Conservation (phyloP, 2,888 invertebrate genomes). For the Agriotes lineatus region DNA sequence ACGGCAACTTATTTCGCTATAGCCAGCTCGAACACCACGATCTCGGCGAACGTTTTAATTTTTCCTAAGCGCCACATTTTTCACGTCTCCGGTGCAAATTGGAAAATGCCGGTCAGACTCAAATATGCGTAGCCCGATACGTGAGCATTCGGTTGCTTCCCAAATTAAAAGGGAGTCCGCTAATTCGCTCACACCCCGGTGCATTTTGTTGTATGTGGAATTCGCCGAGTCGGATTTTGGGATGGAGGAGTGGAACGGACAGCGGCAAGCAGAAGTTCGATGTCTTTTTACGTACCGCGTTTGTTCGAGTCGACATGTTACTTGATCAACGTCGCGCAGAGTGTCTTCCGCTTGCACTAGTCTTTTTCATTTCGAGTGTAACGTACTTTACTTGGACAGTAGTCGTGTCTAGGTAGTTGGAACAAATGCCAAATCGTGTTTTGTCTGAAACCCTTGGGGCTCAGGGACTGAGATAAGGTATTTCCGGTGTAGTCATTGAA, state of each 20-base stretch:
- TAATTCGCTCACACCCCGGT: neutral
- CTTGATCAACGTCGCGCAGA: constrained; percentile 14
- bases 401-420: no score
- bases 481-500: no score
- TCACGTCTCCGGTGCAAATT: neutral
- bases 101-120: neutral
- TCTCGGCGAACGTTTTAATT: neutral
- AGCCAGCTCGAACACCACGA: neutral
- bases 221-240: neutral
- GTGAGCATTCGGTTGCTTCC: neutral
- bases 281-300: constrained; percentile 12
- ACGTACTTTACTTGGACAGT: neutral
- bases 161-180: constrained; percentile 13
- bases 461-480: no score
- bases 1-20: constrained; percentile 4
- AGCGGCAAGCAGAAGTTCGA: constrained; percentile 2
- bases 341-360: neutral
- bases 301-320: constrained; percentile 8
- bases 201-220: neutral
- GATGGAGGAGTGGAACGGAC: neutral
- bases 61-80: neutral
- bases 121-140: neutral
- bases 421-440: no score
- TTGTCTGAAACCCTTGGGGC: no score
- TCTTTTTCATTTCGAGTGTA: neutral